Evolutionary conservation across 2,888 invertebrate genomes (phyloP).

Genomic region (Mechanitis messenoides): DNA sequence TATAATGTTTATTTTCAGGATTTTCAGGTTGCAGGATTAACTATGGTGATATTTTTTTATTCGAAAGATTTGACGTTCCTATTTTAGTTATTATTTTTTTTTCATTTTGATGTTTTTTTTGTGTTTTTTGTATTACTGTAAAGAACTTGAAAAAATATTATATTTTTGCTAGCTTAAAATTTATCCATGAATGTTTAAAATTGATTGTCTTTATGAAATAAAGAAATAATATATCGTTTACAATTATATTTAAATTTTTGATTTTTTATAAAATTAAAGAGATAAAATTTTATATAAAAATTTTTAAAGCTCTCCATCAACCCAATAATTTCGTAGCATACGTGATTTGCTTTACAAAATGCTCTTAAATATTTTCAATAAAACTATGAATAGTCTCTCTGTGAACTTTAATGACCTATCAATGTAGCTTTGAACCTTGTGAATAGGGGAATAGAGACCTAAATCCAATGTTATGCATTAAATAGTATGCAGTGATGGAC

Average conservation of each 20-base stretch:
- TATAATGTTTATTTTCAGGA: constrained; percentile 38
- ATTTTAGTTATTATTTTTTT: neutral
- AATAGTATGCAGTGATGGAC: too few relatives aligned
- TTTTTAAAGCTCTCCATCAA: neutral
- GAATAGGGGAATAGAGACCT: too few relatives aligned
- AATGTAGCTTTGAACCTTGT: neutral
- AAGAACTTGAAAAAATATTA: neutral
- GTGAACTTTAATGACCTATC: constrained; percentile 11
- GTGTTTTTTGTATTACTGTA: too few relatives aligned
- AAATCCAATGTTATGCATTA: too few relatives aligned
- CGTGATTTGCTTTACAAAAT: constrained; percentile 8
- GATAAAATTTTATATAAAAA: too few relatives aligned
- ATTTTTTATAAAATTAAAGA: too few relatives aligned
- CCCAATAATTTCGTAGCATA: constrained; percentile 4
- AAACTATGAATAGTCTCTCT: constrained; percentile 6
- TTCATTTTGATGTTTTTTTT: neutral
- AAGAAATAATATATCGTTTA: too few relatives aligned
- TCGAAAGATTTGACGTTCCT: neutral
- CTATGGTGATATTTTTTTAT: neutral
- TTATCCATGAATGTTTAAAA: neutral
- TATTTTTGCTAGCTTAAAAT: neutral
- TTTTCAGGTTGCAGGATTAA: constrained; percentile 43
- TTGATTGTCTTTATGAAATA: too few relatives aligned
- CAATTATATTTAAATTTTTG: too few relatives aligned
- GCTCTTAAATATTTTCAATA: constrained; percentile 13